Evolutionary conservation across 2,113 vertebrate species (phyloP), one percentile per base, ranked within the genome.

Genomic region (Regulus satrapa): DNA sequence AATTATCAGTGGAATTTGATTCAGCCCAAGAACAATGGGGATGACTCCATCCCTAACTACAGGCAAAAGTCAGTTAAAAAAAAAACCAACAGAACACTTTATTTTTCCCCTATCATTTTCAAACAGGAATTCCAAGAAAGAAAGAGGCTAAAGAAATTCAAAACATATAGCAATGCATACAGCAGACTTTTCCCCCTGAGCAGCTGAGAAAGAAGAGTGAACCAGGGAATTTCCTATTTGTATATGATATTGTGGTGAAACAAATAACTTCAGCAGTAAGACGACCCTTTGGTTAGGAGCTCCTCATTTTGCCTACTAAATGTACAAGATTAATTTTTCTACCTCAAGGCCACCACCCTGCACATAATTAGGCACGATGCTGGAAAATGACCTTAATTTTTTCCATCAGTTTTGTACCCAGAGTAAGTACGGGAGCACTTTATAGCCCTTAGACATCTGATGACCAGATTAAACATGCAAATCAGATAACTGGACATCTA

Each of bases 331-430:
- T 94, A 96, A 95, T 96, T 96, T 72, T 90, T 36, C 82, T 96
- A 88, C 94, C 94, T 61, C 51, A 93, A 96, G 92, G 93, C 88
- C 62, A 73, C 34, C 46, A 73, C 34, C 46, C 88, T 77, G 46
- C 40, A 81, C 88, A 32, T 93, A 93, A 96, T 94, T 86, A 93
- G 52, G 56, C 63, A 55, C 45, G 63, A 81, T 84, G 75, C 36
- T 85, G 79, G 93, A 94, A 96, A 95, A 93, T 84, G 71, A 96
- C 95, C 93, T 94, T 92, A 92, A 94, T 92, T 96, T 94, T 85
- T 32, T 92, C 82, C 75, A 85, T 66, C 92, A 88, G 74, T 94
- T 96, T 48, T 93, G 78, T 55, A 76, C 46, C 46, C 81, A 82
- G 61, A 58, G 45, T 73, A 69, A 62, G 63, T 59, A 28, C 16